Percentiles rank a stretch among this genome's conserved stretches.
These are phyloP conservation scores for Merodon equestris DNA, from an alignment of 2,888 invertebrate genomes.

Conservation along the genomic window DNA sequence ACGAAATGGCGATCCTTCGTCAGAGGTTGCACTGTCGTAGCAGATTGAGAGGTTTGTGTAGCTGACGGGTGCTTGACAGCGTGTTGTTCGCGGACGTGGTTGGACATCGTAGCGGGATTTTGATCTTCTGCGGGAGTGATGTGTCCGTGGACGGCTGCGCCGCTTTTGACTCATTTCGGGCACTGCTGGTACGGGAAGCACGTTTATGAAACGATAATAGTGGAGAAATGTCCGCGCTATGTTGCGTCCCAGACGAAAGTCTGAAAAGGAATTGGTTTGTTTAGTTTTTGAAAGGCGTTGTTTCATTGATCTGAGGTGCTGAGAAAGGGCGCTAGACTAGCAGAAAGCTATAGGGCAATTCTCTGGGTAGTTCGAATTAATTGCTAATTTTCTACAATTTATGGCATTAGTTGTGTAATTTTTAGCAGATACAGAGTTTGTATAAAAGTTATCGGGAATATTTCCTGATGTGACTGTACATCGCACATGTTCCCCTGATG, in stretches of 20 bases:
- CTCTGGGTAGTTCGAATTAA: no score
- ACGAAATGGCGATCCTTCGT: slow-evolving; percentile 78
- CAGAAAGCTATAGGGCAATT: no score
- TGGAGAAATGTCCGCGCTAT: slow-evolving; percentile 87
- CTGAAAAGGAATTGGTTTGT: slow-evolving; percentile 79
- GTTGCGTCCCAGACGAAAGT: slow-evolving; percentile 88
- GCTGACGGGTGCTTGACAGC: slow-evolving; percentile 80
- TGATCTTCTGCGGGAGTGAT: slow-evolving; percentile 76
- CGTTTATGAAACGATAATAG: slow-evolving; percentile 88
- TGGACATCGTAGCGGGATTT: slow-evolving; percentile 78
- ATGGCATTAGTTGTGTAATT: no score
- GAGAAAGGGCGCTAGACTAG: no score
- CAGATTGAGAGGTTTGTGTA: slow-evolving; percentile 81
- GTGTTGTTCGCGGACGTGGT: slow-evolving; percentile 79
- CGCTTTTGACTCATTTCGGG: slow-evolving; percentile 77
- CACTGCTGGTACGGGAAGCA: slow-evolving; percentile 81
- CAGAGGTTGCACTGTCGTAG: slow-evolving; percentile 80
- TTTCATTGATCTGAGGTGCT: no score
- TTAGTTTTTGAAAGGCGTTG: no score
- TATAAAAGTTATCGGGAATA: no score
- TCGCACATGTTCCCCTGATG: no score
- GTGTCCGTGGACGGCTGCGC: slow-evolving; percentile 76
- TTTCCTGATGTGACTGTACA: no score
- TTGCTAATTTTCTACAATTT: no score
- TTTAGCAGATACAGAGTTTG: no score